Conservation (phyloP, 2,113 vertebrate genomes). For the Vidua macroura region DNA sequence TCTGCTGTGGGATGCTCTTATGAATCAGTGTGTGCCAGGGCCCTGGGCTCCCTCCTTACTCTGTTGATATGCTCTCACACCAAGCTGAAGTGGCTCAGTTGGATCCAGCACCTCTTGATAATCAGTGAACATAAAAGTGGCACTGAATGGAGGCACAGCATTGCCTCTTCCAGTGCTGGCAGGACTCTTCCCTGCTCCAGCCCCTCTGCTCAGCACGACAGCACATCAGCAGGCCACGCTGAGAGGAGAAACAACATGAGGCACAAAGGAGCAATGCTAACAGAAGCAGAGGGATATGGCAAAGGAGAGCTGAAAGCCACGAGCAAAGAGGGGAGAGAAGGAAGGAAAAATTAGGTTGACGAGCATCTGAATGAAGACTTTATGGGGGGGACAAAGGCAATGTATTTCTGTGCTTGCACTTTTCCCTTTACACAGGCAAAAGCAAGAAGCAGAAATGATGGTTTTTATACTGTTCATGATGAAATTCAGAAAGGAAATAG, state of each 20-base stretch:
- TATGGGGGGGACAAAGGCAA: neutral
- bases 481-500: slow-evolving; percentile 33
- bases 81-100: neutral
- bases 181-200: neutral
- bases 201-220: neutral
- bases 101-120: neutral
- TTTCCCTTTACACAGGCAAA: neutral
- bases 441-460: neutral
- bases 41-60: neutral
- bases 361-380: neutral
- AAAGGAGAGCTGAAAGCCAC: neutral
- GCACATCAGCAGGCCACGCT: neutral
- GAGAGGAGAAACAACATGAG: neutral
- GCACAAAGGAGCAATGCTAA: neutral
- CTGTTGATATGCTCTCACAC: slow-evolving; percentile 16
- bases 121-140: neutral
- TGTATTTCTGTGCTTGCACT: neutral
- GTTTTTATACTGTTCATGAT: neutral
- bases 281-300: neutral
- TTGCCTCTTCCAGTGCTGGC: neutral
- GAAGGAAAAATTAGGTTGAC: slow-evolving; percentile 3
- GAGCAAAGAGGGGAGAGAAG: neutral
- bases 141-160: neutral
- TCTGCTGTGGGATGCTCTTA: neutral
- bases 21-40: neutral